phyloP scores from a whole-genome alignment of 2,113 vertebrate genomes.

The Engystomops pustulosus region DNA sequence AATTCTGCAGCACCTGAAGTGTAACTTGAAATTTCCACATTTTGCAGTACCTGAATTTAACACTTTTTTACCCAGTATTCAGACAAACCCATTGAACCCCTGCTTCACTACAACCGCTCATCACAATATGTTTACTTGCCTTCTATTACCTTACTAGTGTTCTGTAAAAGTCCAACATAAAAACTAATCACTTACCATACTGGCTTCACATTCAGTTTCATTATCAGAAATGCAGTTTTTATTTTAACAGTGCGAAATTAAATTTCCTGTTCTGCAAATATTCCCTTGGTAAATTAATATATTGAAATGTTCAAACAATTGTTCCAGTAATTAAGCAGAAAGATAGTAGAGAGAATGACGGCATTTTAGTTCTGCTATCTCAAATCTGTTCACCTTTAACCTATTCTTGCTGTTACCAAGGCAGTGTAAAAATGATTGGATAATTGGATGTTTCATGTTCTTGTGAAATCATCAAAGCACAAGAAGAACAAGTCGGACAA shows the following conservation, averaged over 20 bases:
- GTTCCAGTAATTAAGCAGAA: slow-evolving; percentile 73
- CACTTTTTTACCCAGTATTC: too few species aligned
- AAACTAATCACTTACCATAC: too few species aligned
- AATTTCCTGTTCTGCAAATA: slow-evolving; percentile 66
- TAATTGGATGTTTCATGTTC: slow-evolving; percentile 69
- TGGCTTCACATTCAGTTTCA: neutral
- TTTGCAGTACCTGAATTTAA: too few species aligned
- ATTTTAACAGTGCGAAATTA: slow-evolving; percentile 49
- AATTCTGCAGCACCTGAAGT: too few species aligned
- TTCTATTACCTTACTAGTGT: too few species aligned
- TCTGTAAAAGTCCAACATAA: too few species aligned
- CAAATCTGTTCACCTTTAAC: slow-evolving; percentile 70
- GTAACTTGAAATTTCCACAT: too few species aligned
- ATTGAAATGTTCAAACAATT: slow-evolving; percentile 72
- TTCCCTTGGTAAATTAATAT: slow-evolving; percentile 68
- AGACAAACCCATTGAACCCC: too few species aligned
- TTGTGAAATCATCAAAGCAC: slow-evolving; percentile 63
- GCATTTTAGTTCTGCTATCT: slow-evolving; percentile 63
- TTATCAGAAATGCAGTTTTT: neutral
- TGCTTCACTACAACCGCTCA: too few species aligned
- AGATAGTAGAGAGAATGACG: slow-evolving; percentile 66
- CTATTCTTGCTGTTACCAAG: slow-evolving; percentile 62
- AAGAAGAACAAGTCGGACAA: slow-evolving; percentile 54
- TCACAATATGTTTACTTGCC: too few species aligned
- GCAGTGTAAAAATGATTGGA: slow-evolving; percentile 64